Evolutionary conservation across 1,140 invertebrate genomes (phyloP), one percentile per base, ranked within the genome.

Genomic region (Drosophila littoralis): DNA sequence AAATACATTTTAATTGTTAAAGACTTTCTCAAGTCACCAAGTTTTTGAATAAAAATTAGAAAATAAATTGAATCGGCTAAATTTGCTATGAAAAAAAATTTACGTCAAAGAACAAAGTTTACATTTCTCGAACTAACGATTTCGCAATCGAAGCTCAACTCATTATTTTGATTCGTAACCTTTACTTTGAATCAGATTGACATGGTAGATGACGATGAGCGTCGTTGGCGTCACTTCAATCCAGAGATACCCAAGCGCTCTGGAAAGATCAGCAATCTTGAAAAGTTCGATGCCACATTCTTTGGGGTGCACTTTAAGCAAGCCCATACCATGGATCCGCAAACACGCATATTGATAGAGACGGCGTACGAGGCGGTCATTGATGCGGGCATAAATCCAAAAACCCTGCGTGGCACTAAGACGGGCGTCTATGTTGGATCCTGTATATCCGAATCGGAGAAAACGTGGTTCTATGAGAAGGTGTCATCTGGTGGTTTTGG

Each of bases 391-490:
- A 77, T 93, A 1, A 92, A 92, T 67, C 92, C 92, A 15, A 92
- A 92, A 61, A 93, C 91, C 46, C 81, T 97, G 7, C 93, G 94
- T 58, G 96, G 95, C n/a, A 94, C 93, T 2, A 96, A 94, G 79
- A 97, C 95, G 2, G 97, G 96, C 17, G 96, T 97, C 2, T 97
- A 95, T 81, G 93, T 97, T 54, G 97, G 96, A 9, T 93, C 94
- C 0, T 96, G 95, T 90, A 95, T 95, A 60, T 96, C 96, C 2
- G 97, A 97, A 86, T 94, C 94, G 0, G 95, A 96, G 74, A 94
- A 94, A 79, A 94, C 94, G n/a, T 94, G 93, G 93, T 95, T 96
- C 74, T 96, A 96, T 65, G 94, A 95, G 59, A 94, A 95, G 64
- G 85, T 94, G 12, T 93, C 94, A 33, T 93, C 93, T 6, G 93